Conservation (phyloP, 2,113 vertebrate species). For the Leptobrachium leishanense region DNA sequence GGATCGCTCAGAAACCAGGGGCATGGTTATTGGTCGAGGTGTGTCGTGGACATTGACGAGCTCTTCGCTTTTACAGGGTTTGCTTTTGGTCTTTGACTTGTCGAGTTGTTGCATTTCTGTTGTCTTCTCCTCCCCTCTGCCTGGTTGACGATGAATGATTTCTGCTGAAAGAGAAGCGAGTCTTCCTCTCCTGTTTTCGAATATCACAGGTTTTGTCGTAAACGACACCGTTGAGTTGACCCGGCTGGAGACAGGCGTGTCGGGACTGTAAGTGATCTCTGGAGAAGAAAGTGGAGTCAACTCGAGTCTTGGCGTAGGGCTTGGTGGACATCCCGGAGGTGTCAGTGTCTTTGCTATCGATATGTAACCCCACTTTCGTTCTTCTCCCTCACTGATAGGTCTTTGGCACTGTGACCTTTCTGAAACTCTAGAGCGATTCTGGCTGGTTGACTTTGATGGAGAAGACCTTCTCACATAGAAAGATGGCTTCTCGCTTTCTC, state of each 20-base stretch:
- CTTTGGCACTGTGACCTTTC: background rate
- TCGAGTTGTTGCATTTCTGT: constrained; percentile 6
- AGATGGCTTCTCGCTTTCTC: background rate
- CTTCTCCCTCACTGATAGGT: background rate
- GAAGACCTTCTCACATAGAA: background rate
- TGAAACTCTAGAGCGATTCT: background rate
- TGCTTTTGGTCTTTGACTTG: background rate
- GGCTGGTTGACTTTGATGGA: background rate
- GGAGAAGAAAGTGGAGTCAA: background rate
- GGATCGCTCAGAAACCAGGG: background rate
- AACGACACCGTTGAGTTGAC: background rate
- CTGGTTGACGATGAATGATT: background rate
- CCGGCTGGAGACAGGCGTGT: background rate
- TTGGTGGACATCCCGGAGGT: background rate
- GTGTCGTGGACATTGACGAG: no score
- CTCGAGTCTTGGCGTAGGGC: background rate
- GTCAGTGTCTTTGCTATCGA: constrained; percentile 44
- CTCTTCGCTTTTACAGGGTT: background rate
- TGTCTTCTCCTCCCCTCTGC: background rate
- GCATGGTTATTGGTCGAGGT: no score
- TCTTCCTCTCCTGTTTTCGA: constrained; percentile 1
- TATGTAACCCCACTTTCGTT: constrained; percentile 27
- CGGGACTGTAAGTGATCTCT: background rate
- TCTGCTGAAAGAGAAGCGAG: background rate
- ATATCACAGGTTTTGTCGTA: background rate